A percentile compares a stretch with the other conserved stretches of the same genome.
Conservation (phyloP, 2,797 vertebrate species). For the Pangasius mekongensis region DNA sequence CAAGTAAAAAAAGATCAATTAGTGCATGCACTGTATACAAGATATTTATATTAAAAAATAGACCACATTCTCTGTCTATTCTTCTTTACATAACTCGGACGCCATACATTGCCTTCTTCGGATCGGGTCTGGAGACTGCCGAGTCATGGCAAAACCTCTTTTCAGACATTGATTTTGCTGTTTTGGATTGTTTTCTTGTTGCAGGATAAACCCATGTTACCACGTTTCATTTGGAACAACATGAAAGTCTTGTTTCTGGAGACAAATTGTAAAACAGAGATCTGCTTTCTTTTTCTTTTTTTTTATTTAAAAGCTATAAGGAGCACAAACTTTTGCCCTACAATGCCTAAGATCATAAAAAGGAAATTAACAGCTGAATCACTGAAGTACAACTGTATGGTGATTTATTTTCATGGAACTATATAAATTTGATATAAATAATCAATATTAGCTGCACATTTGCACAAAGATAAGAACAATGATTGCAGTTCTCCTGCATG, state of each 20-base stretch:
- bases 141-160: no score
- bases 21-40: no score
- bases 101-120: no score
- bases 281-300: neutral
- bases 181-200: neutral
- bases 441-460: neutral
- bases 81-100: no score
- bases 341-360: neutral
- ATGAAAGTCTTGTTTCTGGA: neutral
- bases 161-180: no score
- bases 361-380: neutral
- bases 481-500: neutral
- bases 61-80: no score
- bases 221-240: neutral
- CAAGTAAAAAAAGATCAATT: no score
- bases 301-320: no score
- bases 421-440: neutral
- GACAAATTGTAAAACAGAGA: neutral
- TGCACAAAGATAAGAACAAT: neutral
- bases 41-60: no score
- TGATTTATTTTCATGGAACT: neutral
- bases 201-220: neutral
- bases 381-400: neutral
- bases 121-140: no score
- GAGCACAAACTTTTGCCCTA: neutral